Conservation (phyloP, 2,888 invertebrate species). For the Pomacea canaliculata region DNA sequence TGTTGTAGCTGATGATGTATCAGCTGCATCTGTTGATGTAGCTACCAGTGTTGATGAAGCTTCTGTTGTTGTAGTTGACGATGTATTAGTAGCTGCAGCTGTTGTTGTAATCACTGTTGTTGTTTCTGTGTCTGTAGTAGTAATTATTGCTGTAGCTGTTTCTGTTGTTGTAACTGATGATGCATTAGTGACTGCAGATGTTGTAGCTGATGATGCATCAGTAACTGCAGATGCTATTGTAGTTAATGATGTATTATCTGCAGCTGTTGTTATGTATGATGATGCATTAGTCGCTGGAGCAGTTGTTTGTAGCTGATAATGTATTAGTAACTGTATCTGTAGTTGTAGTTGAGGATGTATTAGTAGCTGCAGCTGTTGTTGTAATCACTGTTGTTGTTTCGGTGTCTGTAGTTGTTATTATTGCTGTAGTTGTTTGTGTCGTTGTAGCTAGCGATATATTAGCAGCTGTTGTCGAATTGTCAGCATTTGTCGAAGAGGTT, state of each 20-base stretch:
- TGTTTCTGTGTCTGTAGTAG: background rate
- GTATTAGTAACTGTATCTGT: background rate
- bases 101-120: background rate
- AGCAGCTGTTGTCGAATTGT: too few relatives aligned
- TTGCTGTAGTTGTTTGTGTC: too few relatives aligned
- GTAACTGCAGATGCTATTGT: background rate
- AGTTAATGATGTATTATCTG: background rate
- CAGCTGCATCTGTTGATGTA: background rate
- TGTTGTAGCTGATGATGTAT: background rate
- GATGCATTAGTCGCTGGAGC: background rate
- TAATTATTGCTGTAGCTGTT: too few relatives aligned
- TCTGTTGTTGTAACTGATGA: too few relatives aligned
- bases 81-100: background rate
- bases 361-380: background rate
- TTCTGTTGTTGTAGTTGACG: background rate
- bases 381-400: background rate
- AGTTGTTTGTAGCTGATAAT: background rate
- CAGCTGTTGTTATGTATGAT: background rate
- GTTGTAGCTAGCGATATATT: too few relatives aligned
- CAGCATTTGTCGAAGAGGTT: too few relatives aligned
- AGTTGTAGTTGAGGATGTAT: background rate
- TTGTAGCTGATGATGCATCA: background rate
- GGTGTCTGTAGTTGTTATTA: background rate
- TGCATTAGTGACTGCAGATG: background rate
- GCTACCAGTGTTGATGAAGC: background rate